Evolutionary conservation across 2,888 invertebrate species (phyloP), one percentile per base, ranked within the genome.

Genomic region (Xanthostigma xanthostigma): DNA sequence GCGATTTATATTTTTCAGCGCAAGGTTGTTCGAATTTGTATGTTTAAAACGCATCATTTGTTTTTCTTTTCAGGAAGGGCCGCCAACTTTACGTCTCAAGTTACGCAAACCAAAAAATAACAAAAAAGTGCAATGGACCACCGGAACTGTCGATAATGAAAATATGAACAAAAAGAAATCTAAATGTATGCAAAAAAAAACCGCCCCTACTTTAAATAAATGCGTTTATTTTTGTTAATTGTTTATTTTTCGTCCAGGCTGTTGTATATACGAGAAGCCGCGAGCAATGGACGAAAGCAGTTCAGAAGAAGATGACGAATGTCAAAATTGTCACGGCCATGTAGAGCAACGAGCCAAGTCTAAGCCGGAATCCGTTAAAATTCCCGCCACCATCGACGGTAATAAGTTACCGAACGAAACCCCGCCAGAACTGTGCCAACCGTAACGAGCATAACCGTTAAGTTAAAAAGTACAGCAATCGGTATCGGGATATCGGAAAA

Each of bases 131-230:
- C 81, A 82, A 52, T 96, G 93, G 91, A 81, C 84, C 9, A 80
- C 81, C 51, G 91, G 84, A 57, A 93, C 94, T 1, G 85, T 96
- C 11, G 95, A 96, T 67, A 95, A 96, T 69, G 95, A 96, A 65
- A 72, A 91, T 62, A 79, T 95, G 84, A 87, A 90, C 63, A 91
- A 87, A 66, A 94, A 93, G 69, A 95, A 95, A 67, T 95, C 95
- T 27, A 96, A 95, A 77, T 95, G 95, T 92, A 70, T 48, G 27
- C 10, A 40, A 48, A n/a, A 41, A 37, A 12, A 46, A 45, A 34
- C 36, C 12, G 41, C 39, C 37, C 11, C 17, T 44, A 12, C 34
- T 41, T 33, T 10, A 46, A 41, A 34, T 37, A 34, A 38, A 48
- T 34, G 39, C 44, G 14, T 45, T 42, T 39, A 43, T 39, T 45